Base-by-base conservation (phyloP, 2,113 vertebrate species). In the Mola mola region DNA sequence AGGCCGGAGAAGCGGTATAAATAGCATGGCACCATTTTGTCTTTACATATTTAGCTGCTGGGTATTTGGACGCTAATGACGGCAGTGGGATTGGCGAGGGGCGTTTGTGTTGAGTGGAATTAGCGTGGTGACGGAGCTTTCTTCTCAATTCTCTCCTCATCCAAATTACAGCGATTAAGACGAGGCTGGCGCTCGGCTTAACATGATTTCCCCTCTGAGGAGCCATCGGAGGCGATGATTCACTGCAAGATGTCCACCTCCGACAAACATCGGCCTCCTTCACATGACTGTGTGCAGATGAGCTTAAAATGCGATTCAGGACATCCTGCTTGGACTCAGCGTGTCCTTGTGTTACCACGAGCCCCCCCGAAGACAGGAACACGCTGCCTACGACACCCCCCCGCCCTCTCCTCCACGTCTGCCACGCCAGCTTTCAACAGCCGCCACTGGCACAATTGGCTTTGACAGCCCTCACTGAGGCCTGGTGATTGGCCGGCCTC, bases 151-250 rank as follows among this genome's bases (percentile, higher is more conserved):
- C 87, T 90, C 61, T 82, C 56, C 24, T 47, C 65, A 53, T 90
- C 82, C 86, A 90, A 93, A 92, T 92, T 91, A 90, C 88, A 88
- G 86, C 86, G 86, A 90, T 93, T 92, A 90, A 88, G 83, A 83
- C 66, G 60, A 67, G 80, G 79, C 88, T 84, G 79, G 83, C 65
- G 87, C 83, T 90, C 80, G 82, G 87, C 89, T 88, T 91, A 92
- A 91, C 88, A 86, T 88, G 90, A 93, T 92, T 93, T 92, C 72
- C 80, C 76, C 76, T 57, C 55, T 42, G 72, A 82, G 76, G 83
- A 84, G 82, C 85, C 87, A 91, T 83, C 89, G 89, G 87, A 82
- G 82, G 77, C 74, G 44, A 66, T 86, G 91, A 90, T 88, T 88
- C 89, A 89, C 63, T 70, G 66, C 81, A 84, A 82, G 81, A 88